Evolutionary conservation across 2,888 invertebrate genomes (phyloP).

Genomic region (Pandemis cinnamomeana): DNA sequence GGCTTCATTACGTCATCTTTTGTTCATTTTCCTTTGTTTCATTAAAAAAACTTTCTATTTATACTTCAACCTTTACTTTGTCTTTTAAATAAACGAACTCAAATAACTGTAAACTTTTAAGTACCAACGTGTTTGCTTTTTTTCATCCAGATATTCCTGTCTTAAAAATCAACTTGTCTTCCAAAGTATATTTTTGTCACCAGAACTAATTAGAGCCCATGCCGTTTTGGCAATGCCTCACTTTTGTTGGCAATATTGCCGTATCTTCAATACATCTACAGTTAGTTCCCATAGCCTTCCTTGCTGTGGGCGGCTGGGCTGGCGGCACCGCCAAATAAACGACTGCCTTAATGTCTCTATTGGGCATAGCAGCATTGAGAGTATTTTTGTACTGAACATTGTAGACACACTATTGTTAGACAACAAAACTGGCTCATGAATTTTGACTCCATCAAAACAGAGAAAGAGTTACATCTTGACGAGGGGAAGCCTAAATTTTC

Average conservation of each 20-base stretch:
- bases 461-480: too few relatives aligned
- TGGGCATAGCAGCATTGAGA: conserved; percentile 26
- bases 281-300: conserved; percentile 29
- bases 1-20: background rate
- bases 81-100: background rate
- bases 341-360: conserved; percentile 17
- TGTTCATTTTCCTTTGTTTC: background rate
- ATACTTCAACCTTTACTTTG: background rate
- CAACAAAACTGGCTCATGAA: background rate
- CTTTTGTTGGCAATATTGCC: conserved; percentile 33
- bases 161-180: background rate
- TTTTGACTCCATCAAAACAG: background rate
- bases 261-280: conserved; percentile 10
- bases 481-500: too few relatives aligned
- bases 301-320: conserved; percentile 6
- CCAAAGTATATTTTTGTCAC: conserved; percentile 17
- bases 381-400: conserved; percentile 17
- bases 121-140: background rate
- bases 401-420: background rate
- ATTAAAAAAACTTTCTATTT: background rate
- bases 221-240: conserved; percentile 32
- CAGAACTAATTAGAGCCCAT: conserved; percentile 20
- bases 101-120: background rate
- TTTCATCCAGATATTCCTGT: background rate
- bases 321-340: conserved; percentile 26